Evolutionary conservation across 35 echinoderm and acorn worm genomes (phyloP), one percentile per base, ranked within the genome.

Genomic region (Lytechinus pictus): DNA sequence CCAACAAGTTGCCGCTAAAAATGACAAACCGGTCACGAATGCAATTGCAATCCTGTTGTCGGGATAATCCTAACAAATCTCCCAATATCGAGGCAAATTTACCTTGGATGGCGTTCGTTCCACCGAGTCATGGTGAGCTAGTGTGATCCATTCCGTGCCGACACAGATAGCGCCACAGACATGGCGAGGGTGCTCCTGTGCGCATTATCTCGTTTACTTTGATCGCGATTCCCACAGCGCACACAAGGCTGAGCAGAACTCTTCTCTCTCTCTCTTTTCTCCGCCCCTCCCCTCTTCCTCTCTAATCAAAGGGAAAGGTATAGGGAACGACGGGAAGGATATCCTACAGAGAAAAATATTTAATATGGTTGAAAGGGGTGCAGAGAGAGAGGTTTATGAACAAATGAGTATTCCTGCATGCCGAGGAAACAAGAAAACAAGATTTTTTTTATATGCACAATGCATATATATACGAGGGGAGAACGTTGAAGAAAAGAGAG

Each of bases 51-150:
- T 90, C 29, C 27, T 90, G 88, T 90, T 90, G 28, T 54, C 29
- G 12, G 88, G 88, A 54, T 90, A 90, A 52, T 90, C 88, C 88
- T 10, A 52, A 13, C 88, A 90, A 90, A 90, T 44, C 88, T 90
- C 52, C 88, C 88, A 90, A 90, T 90, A 90, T 90, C n/a, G 88
- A 90, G 88, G 88, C 27, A 90, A 54, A 90, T 54, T 90, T 21
- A 54, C 88, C 52, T 90, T 44, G 28, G 9, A 28, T 16, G 28
- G 28, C 88, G 88, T 7, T 90, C 88, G 9, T 54, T 33, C 88
- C 9, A 52, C 29, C 66, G 66, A 79, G 66, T 79, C 66, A 79
- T 24, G 16, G 19, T 79, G 66, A 79, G 19, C 66, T 79, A 79
- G 21, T 79, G 66, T 24, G 66, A 14, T 79, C 66, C 14, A 7